phyloP scores from a whole-genome alignment of 2,797 vertebrate genomes.

The Hydrolagus colliei region DNA sequence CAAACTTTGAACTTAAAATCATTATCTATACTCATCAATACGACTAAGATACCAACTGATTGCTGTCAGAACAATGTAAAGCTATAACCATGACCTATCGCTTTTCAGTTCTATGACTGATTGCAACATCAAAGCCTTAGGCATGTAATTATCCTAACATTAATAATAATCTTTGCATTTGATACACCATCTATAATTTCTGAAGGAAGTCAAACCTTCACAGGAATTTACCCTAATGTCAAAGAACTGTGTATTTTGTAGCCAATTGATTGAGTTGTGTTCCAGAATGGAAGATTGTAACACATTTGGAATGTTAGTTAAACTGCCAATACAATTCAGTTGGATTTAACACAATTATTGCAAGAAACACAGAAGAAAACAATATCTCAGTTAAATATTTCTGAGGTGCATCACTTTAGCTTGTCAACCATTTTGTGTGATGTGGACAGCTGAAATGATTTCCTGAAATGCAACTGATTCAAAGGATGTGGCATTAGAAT shows the following conservation, averaged over 20 bases:
- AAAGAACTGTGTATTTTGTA: background rate
- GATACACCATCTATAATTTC: too few relatives aligned
- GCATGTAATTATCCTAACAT: background rate
- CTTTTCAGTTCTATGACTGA: background rate
- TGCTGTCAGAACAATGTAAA: background rate
- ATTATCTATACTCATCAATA: background rate
- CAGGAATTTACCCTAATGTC: background rate
- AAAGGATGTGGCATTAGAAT: too few relatives aligned
- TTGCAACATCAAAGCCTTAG: background rate
- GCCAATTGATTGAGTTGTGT: background rate
- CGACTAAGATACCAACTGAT: background rate
- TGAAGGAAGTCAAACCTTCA: background rate
- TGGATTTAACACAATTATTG: background rate
- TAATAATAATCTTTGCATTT: background rate
- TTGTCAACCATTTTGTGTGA: background rate
- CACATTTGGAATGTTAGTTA: background rate
- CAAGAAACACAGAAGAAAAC: background rate
- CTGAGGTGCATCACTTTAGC: background rate
- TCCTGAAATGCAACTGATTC: background rate
- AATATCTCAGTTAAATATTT: background rate
- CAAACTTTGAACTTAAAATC: too few relatives aligned
- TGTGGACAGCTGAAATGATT: background rate
- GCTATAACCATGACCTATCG: background rate
- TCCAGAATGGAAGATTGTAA: background rate
- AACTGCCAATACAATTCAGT: background rate